Conservation (phyloP, 2,797 vertebrate species). For the Emydoidea blandingii region DNA sequence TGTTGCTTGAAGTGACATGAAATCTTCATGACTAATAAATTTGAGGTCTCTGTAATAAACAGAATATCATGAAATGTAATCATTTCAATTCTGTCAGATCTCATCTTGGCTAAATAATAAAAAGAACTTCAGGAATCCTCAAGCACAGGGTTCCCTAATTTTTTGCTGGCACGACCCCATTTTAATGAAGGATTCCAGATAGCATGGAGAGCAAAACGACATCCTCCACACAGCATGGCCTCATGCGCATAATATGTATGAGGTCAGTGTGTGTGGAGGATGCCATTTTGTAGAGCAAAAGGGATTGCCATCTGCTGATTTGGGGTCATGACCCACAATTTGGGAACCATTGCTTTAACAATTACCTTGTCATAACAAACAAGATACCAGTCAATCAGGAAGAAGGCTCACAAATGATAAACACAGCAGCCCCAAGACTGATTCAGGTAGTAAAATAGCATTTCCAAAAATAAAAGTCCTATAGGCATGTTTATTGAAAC, state of each 20-base stretch:
- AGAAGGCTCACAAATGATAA: background rate
- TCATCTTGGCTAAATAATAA: background rate
- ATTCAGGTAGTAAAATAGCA: background rate
- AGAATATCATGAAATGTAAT: background rate
- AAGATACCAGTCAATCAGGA: background rate
- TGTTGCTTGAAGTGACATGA: background rate
- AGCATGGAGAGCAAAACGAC: background rate
- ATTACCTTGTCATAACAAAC: background rate
- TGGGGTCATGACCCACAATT: background rate
- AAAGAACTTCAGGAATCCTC: background rate
- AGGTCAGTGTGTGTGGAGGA: background rate
- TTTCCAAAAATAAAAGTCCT: background rate
- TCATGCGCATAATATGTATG: background rate
- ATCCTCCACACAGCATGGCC: background rate
- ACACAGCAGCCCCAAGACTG: background rate
- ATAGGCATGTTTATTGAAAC: background rate
- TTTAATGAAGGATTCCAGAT: background rate
- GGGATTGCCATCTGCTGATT: background rate
- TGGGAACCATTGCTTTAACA: background rate
- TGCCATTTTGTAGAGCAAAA: background rate
- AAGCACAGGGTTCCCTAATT: background rate
- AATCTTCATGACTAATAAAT: background rate
- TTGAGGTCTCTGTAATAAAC: background rate
- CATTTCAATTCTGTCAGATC: background rate
- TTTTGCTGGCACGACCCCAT: background rate